Evolutionary conservation across 2,888 invertebrate genomes (phyloP).

Genomic region (Diplazon laetatorius): DNA sequence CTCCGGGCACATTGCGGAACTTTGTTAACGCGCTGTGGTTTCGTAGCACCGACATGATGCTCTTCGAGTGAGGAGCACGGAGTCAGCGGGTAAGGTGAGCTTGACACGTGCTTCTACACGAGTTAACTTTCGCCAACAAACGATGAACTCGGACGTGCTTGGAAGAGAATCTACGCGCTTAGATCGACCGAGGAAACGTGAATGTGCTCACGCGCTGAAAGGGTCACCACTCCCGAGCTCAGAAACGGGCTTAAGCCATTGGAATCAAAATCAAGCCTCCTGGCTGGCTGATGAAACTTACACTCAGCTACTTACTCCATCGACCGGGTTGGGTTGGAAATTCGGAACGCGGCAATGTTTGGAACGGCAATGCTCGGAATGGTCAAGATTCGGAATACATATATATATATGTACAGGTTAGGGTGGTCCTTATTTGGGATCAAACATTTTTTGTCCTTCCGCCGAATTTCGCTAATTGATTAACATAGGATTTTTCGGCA

Average conservation of each 20-base stretch:
- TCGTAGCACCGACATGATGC: not conserved
- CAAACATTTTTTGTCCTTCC: too few relatives aligned
- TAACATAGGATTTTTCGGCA: too few relatives aligned
- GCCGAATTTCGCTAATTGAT: too few relatives aligned
- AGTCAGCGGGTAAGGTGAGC: conserved; percentile 7
- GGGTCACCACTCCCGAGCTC: conserved; percentile 40
- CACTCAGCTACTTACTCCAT: not conserved
- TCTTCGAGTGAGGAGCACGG: not conserved
- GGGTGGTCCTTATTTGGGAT: too few relatives aligned
- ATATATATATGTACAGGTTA: not conserved
- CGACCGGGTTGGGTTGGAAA: conserved; percentile 15
- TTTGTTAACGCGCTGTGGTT: conserved; percentile 22
- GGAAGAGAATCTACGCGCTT: conserved; percentile 41
- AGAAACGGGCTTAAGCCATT: not conserved
- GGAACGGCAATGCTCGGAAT: too few relatives aligned
- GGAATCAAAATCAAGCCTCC: not conserved
- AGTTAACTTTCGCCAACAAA: conserved; percentile 46
- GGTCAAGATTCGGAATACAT: not conserved
- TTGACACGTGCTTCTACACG: conserved; percentile 28
- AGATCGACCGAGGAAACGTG: conserved; percentile 21
- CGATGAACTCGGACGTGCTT: conserved; percentile 52
- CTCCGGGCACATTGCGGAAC: not conserved
- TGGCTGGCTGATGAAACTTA: conserved; percentile 1
- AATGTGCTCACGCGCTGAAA: conserved; percentile 42
- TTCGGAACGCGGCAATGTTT: conserved; percentile 10